These are phyloP conservation scores for Asobara japonica DNA, from an alignment of 1,140 invertebrate species.

Conservation along the genomic window DNA sequence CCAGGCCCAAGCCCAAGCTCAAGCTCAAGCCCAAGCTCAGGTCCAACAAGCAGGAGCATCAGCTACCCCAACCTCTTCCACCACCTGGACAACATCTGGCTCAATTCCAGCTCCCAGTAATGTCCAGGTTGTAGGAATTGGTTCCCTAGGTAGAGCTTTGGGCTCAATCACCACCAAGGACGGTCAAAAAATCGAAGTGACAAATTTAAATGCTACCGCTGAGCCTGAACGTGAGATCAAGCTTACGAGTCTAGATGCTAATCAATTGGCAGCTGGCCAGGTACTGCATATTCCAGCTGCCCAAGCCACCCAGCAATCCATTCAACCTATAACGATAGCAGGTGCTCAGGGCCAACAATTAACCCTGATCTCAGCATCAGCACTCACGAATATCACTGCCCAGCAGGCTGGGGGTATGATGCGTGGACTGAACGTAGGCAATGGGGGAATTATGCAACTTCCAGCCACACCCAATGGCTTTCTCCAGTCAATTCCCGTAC, in stretches of 20 bases:
- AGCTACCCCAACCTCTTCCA: slow-evolving; percentile 57
- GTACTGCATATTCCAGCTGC: slow-evolving; percentile 64
- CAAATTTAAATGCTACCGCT: slow-evolving; percentile 52
- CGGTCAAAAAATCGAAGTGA: slow-evolving; percentile 63
- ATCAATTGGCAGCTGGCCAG: slow-evolving; percentile 61
- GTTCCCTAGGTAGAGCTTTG: slow-evolving; percentile 52
- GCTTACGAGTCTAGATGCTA: slow-evolving; percentile 62
- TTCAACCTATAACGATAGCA: slow-evolving; percentile 72
- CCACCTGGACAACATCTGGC: slow-evolving; percentile 60
- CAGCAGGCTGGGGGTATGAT: slow-evolving; percentile 59
- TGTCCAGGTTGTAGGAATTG: slow-evolving; percentile 63
- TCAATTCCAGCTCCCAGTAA: slow-evolving; percentile 57
- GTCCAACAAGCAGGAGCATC: slow-evolving; percentile 60
- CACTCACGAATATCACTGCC: slow-evolving; percentile 56
- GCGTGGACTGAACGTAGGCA: slow-evolving; percentile 55
- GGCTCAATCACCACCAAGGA: slow-evolving; percentile 61
- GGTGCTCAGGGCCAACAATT: slow-evolving; percentile 76
- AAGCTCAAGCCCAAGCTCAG: slow-evolving; percentile 64
- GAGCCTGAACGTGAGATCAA: slow-evolving; percentile 60
- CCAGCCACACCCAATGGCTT: slow-evolving; percentile 59
- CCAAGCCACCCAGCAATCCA: slow-evolving; percentile 55
- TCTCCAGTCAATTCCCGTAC: slow-evolving; percentile 72
- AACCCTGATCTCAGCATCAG: slow-evolving; percentile 76
- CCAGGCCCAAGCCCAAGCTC: slow-evolving; percentile 57
- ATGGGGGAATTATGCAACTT: slow-evolving; percentile 60